Base-by-base conservation (phyloP, 2,888 invertebrate species). In the Mellilla xanthometata region DNA sequence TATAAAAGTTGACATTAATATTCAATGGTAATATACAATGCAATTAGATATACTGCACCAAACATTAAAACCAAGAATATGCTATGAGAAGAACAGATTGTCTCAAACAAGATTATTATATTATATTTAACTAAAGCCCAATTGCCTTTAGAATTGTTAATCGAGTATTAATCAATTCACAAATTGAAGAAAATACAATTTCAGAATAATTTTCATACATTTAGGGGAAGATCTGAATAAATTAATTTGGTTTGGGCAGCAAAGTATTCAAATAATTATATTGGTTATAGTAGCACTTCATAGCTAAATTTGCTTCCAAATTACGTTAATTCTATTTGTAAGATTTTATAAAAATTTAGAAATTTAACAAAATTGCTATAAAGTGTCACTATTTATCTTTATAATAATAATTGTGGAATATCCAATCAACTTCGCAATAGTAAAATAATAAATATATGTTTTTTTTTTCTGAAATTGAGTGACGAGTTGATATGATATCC, bases 1-100 rank as follows among this genome's bases (percentile, higher is more conserved):
- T 66, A 72, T 68, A 77, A 75, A n/a, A 49, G 69, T 78, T 74
- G 72, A 78, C 74, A 75, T 72, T 74, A 78, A 76, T 47, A 76
- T 72, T 77, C 67, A 70, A 88, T 88, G 87, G 74, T 73, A 85
- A 86, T 88, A 79, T 87, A 87, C 88, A 88, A 88, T 87, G 88
- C 82, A 77, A 87, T 85, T 81, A 88, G 82, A 82, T 64, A 82
- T 84, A 81, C 89, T 87, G 88, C 86, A 85, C 87, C 88, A 88
- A 87, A 85, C 83, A 80, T 83, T 81, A 83, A 80, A 83, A 83
- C 82, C 80, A 84, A 79, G 73, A 77, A 76, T 81, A 84, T 80
- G 77, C 81, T 80, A 78, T 79, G 77, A 81, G 70, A 62, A 79
- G 70, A 79, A 78, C 68, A 57, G 71, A 68, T 73, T 64, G 68